Evolutionary conservation across 2,888 invertebrate genomes (phyloP), one percentile per base, ranked within the genome.

Genomic region (Cyaniris semiargus): DNA sequence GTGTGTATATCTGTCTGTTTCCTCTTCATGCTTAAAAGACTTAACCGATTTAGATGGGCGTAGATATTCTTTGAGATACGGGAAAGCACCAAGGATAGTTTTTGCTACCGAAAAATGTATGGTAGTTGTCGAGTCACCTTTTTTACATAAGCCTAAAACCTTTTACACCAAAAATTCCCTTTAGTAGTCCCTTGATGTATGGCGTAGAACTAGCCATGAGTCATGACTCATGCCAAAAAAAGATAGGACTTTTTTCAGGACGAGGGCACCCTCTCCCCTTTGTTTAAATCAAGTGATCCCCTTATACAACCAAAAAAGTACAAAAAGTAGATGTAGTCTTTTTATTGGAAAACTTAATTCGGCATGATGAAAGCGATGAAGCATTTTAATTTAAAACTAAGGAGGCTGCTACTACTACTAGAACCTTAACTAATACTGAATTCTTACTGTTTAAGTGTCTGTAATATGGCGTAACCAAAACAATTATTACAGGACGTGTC

Each of bases 211-310:
- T 27, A 27, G 18, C 6, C 66, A 66, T 66, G 66, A 66, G 27
- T 66, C 66, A 66, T 31, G 27, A 66, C 15, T 66, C 66, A 66
- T 31, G 27, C 13, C 27, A 66, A 66, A 66, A 60, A 58, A 21
- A 21, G n/a, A 18, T 44, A 13, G 10, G 3, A 21, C 8, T 58
- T 58, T 58, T 58, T 58, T 21, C 58, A 66, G 13, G 1, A 66
- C 21, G 21, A 27, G 66, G 66, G 4, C 27, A 66, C 27, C 5
- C 66, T 66, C 66, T 31, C 18, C 66, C 66, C 66, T 31, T 66
- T 66, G 27, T 66, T 66, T 66, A 18, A 27, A 66, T 31, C 27
- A 13, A 66, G 18, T 31, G 66, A 18, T 31, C 66, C 66, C 27
- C 66, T 21, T 66, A 66, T 6, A 66, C 27, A 27, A 27, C 66